These are phyloP conservation scores for Lithophane socia DNA, from an alignment of 2,888 invertebrate species.

Conservation along the genomic window DNA sequence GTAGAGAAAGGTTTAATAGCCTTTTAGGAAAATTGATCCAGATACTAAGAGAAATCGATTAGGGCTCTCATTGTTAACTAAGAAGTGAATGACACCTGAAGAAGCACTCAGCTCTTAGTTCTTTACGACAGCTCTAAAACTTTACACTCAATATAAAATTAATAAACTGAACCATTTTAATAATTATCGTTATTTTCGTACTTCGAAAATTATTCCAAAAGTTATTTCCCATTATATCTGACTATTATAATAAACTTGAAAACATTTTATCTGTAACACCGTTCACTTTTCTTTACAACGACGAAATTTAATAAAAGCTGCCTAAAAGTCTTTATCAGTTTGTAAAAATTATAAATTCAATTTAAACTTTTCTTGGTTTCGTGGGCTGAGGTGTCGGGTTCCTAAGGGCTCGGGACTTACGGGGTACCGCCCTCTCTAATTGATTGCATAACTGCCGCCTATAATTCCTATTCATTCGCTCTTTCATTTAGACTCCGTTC, in stretches of 20 bases:
- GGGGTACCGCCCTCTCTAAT: slow-evolving; percentile 84
- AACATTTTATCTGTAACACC: slow-evolving; percentile 47
- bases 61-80: background rate
- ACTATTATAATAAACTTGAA: slow-evolving; percentile 37
- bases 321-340: slow-evolving; percentile 46
- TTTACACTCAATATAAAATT: slow-evolving; percentile 43
- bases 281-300: slow-evolving; percentile 34
- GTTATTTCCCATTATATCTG: slow-evolving; percentile 34
- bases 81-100: slow-evolving; percentile 12
- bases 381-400: slow-evolving; percentile 73
- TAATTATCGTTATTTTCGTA: slow-evolving; percentile 16
- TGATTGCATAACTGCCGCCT: slow-evolving; percentile 87
- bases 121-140: slow-evolving; percentile 39
- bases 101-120: slow-evolving; percentile 1
- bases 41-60: slow-evolving; percentile 16
- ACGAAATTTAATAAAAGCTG: slow-evolving; percentile 46
- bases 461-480: slow-evolving; percentile 73
- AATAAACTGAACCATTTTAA: slow-evolving; percentile 34
- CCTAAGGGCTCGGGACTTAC: slow-evolving; percentile 66
- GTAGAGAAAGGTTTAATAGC: background rate
- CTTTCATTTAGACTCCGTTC: slow-evolving; percentile 73
- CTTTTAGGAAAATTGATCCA: slow-evolving; percentile 23
- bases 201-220: slow-evolving; percentile 32
- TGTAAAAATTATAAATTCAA: slow-evolving; percentile 56
- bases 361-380: slow-evolving; percentile 60